Evolutionary conservation across 2,888 invertebrate genomes (phyloP).

Genomic region (Rotaria macrura): DNA sequence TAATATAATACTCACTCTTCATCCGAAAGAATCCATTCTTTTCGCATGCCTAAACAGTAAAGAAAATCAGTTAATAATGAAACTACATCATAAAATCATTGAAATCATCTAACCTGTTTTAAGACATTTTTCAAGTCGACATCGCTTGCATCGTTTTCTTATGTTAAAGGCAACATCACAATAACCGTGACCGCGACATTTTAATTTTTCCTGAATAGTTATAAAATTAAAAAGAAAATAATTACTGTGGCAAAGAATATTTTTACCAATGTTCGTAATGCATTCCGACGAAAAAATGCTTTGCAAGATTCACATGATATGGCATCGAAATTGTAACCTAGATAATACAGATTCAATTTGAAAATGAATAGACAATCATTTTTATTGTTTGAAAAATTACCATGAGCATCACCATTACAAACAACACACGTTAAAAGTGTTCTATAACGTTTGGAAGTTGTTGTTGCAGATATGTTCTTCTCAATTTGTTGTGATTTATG

Average conservation of each 20-base stretch:
- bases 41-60: neutral
- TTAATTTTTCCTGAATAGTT: neutral
- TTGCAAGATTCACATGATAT: neutral
- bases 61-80: too few relatives aligned
- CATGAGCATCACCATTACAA: neutral
- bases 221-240: neutral
- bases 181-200: neutral
- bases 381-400: neutral
- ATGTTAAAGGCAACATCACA: neutral
- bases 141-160: neutral
- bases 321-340: neutral
- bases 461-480: neutral
- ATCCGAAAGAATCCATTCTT: neutral
- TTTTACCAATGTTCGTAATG: neutral
- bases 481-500: neutral
- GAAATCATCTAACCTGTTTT: neutral
- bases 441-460: neutral
- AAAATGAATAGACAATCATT: too few relatives aligned
- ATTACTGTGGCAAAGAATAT: neutral
- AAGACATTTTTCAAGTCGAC: neutral
- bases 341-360: too few relatives aligned
- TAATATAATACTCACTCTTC: neutral
- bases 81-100: neutral
- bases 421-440: neutral
- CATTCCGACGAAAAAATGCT: neutral